phyloP scores from a whole-genome alignment of 2,888 invertebrate genomes.

The Callyntrura guangdongensis region DNA sequence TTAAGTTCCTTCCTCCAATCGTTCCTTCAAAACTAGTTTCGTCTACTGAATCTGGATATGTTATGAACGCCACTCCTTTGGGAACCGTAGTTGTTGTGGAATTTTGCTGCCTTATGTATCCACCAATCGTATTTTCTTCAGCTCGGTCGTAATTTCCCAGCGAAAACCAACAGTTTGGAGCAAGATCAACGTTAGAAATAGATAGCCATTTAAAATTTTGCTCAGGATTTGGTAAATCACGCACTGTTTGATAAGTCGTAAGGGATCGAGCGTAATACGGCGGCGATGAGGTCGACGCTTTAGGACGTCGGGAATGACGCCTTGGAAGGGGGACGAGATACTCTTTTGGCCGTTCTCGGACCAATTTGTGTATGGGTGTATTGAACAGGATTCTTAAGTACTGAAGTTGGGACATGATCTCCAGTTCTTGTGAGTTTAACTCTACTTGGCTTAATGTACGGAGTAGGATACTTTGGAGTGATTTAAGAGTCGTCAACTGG shows the following conservation, averaged over 20 bases:
- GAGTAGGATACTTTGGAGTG: slow-evolving; percentile 20
- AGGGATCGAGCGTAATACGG: slow-evolving; percentile 19
- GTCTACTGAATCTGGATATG: slow-evolving; percentile 55
- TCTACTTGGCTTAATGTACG: background rate
- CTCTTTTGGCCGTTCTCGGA: slow-evolving; percentile 59
- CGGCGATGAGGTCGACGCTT: background rate
- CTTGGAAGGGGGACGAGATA: slow-evolving; percentile 55
- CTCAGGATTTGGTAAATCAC: background rate
- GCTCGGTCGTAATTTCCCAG: background rate
- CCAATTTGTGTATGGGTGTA: slow-evolving; percentile 55
- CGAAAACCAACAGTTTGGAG: background rate
- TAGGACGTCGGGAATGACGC: background rate
- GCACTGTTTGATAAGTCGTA: slow-evolving; percentile 26
- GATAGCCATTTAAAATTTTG: background rate
- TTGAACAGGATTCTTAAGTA: slow-evolving; percentile 46
- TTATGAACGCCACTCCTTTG: slow-evolving; percentile 59
- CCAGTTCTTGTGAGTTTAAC: slow-evolving; percentile 13
- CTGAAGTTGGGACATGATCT: slow-evolving; percentile 56
- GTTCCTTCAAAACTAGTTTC: slow-evolving; percentile 65
- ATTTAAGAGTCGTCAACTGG: background rate
- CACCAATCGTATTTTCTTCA: background rate
- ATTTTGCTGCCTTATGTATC: background rate
- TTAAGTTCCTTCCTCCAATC: slow-evolving; percentile 54
- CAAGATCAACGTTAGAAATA: background rate
- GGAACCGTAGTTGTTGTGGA: slow-evolving; percentile 33